Percentiles rank a stretch among this genome's conserved stretches.
Evolutionary conservation across 2,113 vertebrate species (phyloP).

Genomic region (Cyphomyrus discorhynchus): DNA sequence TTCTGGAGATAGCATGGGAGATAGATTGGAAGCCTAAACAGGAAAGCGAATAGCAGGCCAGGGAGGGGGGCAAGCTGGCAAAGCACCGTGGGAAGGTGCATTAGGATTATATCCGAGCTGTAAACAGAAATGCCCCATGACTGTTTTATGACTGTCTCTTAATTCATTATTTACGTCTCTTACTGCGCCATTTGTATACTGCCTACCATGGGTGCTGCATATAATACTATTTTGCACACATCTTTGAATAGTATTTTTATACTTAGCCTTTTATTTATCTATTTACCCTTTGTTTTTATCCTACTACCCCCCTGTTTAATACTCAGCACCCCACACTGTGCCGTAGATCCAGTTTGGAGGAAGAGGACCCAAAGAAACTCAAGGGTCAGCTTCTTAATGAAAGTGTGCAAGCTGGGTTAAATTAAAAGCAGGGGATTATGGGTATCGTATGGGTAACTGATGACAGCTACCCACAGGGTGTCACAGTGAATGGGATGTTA

Average conservation of each 20-base stretch:
- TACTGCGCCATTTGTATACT: not conserved
- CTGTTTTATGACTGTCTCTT: not conserved
- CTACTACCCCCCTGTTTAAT: not conserved
- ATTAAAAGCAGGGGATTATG: not conserved
- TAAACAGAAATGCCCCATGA: not conserved
- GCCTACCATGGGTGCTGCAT: not conserved
- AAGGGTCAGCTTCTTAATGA: not conserved
- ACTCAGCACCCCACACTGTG: not conserved
- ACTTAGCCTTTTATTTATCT: not conserved
- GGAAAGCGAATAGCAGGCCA: not conserved
- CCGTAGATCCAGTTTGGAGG: not conserved
- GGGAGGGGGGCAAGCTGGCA: not conserved
- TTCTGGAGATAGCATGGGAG: conserved; percentile 1
- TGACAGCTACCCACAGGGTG: not conserved
- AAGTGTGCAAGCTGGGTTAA: not conserved
- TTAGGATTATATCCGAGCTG: not conserved
- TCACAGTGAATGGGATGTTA: not conserved
- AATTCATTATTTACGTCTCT: not conserved
- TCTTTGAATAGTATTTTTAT: not conserved
- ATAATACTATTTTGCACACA: not conserved
- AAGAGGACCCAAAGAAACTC: not conserved
- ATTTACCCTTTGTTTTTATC: not conserved
- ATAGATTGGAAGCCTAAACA: conserved; percentile 12
- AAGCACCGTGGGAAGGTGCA: not conserved
- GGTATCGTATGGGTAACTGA: not conserved